Conservation (phyloP, 2,888 invertebrate genomes). For the Globia sparganii region DNA sequence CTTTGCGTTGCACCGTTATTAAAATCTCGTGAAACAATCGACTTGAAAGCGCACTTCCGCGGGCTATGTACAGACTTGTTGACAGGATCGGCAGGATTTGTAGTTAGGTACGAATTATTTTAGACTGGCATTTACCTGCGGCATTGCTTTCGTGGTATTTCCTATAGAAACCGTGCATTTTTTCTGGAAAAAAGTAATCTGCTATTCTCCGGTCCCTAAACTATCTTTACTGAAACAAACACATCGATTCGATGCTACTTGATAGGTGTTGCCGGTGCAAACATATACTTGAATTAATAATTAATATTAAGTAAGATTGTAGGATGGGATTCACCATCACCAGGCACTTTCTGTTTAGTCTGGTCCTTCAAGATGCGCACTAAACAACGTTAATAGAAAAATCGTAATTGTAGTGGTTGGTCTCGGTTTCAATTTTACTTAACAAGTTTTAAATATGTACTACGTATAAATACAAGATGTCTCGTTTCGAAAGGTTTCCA, state of each 20-base stretch:
- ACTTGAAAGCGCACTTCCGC: conserved; percentile 89
- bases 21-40: conserved; percentile 90
- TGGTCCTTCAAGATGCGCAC: not conserved
- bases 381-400: not conserved
- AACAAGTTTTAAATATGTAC: not conserved
- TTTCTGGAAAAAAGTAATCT: not conserved
- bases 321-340: not conserved
- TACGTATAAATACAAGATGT: not conserved
- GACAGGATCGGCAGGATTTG: conserved; percentile 57
- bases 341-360: not conserved
- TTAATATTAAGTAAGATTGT: not conserved
- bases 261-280: too few relatives aligned
- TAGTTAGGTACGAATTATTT: conserved; percentile 43
- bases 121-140: not conserved
- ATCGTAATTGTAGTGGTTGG: not conserved
- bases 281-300: not conserved
- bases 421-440: too few relatives aligned
- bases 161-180: not conserved
- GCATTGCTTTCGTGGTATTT: not conserved
- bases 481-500: not conserved
- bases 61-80: conserved; percentile 81
- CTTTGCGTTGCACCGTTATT: conserved; percentile 90
- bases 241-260: not conserved
- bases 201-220: not conserved
- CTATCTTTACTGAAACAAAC: not conserved